Conservation (phyloP, 1,140 invertebrate genomes). For the Brachionus koreanus region DNA sequence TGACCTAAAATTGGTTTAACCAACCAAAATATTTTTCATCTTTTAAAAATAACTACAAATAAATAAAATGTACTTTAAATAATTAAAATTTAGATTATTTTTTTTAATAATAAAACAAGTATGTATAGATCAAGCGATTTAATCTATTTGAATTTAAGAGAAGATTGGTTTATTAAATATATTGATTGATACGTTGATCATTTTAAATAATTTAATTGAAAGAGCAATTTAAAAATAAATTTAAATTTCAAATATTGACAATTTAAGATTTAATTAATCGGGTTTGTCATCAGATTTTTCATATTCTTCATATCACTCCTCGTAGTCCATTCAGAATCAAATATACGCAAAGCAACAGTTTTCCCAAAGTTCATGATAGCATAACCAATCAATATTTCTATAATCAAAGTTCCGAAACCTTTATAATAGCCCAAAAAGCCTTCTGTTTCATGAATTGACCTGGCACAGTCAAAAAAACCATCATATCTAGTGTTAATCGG, state of each 20-base stretch:
- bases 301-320: constrained; percentile 17
- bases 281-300: constrained; percentile 27
- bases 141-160: too few species aligned
- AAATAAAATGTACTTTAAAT: too few species aligned
- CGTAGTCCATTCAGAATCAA: constrained; percentile 34
- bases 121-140: too few species aligned
- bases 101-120: too few species aligned
- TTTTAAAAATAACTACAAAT: too few species aligned
- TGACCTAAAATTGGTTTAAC: not conserved
- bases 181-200: too few species aligned
- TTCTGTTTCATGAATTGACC: constrained; percentile 25
- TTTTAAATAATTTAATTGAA: too few species aligned
- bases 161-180: too few species aligned
- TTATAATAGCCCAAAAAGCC: constrained; percentile 40
- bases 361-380: not conserved
- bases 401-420: constrained; percentile 13
- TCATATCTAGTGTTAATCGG: constrained; percentile 42
- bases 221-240: not conserved
- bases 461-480: constrained; percentile 44
- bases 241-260: not conserved
- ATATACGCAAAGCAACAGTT: constrained; percentile 12
- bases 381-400: constrained; percentile 13
- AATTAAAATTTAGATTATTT: too few species aligned
- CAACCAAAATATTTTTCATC: not conserved
- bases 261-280: not conserved